A percentile compares a stretch with the other conserved stretches of the same genome.
phyloP scores from a whole-genome alignment of 1,140 invertebrate species.

The Monochamus saltuarius region DNA sequence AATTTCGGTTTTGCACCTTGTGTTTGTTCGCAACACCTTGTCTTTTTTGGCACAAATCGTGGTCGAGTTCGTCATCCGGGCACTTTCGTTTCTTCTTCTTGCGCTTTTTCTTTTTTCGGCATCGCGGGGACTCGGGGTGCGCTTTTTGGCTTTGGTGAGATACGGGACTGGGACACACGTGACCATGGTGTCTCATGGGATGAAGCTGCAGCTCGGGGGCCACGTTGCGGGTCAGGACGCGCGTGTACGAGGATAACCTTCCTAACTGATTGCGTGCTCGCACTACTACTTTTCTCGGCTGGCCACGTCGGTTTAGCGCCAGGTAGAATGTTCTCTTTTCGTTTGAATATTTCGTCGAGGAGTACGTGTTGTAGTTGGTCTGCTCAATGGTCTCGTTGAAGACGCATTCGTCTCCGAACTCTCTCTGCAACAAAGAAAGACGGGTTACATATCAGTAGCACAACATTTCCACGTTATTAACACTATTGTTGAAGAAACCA shows the following conservation, averaged over 20 bases:
- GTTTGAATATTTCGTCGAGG: slow-evolving; percentile 72
- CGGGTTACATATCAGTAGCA: too few relatives aligned
- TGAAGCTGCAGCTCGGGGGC: slow-evolving; percentile 56
- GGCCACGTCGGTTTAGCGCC: slow-evolving; percentile 70
- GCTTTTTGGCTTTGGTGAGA: slow-evolving; percentile 18
- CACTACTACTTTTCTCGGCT: slow-evolving; percentile 68
- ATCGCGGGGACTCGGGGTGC: slow-evolving; percentile 32
- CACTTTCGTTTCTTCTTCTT: slow-evolving; percentile 50
- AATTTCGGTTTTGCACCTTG: slow-evolving; percentile 33
- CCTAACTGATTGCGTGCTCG: slow-evolving; percentile 66
- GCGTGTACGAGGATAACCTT: slow-evolving; percentile 69
- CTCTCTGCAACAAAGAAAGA: slow-evolving; percentile 69
- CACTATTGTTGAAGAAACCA: too few relatives aligned
- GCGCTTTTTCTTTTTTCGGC: slow-evolving; percentile 45
- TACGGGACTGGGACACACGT: slow-evolving; percentile 27
- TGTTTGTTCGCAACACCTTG: slow-evolving; percentile 32
- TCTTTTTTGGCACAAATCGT: slow-evolving; percentile 42
- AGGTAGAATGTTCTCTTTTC: slow-evolving; percentile 70
- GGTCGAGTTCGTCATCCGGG: slow-evolving; percentile 29
- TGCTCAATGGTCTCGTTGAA: slow-evolving; percentile 83
- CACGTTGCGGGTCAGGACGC: slow-evolving; percentile 66
- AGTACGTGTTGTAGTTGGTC: slow-evolving; percentile 84
- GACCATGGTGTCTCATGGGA: slow-evolving; percentile 43
- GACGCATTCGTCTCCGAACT: slow-evolving; percentile 78
- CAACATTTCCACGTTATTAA: too few relatives aligned